Base-by-base conservation (phyloP, 2,888 invertebrate genomes). In the Eupsilia transversa region DNA sequence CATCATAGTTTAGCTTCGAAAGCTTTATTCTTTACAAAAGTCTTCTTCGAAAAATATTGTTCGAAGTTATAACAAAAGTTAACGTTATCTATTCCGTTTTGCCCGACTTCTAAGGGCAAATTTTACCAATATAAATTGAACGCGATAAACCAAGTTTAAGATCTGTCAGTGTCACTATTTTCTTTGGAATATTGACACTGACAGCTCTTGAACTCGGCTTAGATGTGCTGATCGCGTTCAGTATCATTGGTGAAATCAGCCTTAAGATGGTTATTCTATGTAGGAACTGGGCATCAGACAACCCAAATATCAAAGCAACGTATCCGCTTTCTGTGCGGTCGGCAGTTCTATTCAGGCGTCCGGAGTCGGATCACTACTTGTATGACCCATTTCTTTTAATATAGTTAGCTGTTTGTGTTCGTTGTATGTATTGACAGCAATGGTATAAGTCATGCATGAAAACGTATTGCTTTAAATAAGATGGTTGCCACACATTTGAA, bases 371-470 rank as follows among this genome's bases (percentile, higher is more conserved):
- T 63, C 6, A 52, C 43, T 59, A 49, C 74, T 74, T 41, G 59
- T 72, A 38, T 82, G 83, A 80, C 80, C 80, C 27, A 82, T 57
- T 65, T 82, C 4, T 67, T 77, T 59, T 64, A 54, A 67, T 60
- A 64, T 75, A 69, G 71, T 41, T 33, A 61, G 17, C 54, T 64
- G 66, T 77, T 27, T 82, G 43, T 76, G 12, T 71, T 57, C 14
- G 2, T 27, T 74, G 35, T 41, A 14, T 38, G 14, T 67, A 46
- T 75, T 74, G 54, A 65, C 33, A 74, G 49, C 33, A 0, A 30
- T 71, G 12, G n/a, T 23, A 59, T 59, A 20, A 65, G 64, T 14
- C 54, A 23, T 65, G 63, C 17, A 52, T 46, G 27, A 30, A 64
- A 38, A 38, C 9, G 33, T 54, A 46, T 60, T 73, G 17, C 49